Evolutionary conservation across 1,140 invertebrate genomes (phyloP), one percentile per base, ranked within the genome.

Genomic region (Drosophila virilis): DNA sequence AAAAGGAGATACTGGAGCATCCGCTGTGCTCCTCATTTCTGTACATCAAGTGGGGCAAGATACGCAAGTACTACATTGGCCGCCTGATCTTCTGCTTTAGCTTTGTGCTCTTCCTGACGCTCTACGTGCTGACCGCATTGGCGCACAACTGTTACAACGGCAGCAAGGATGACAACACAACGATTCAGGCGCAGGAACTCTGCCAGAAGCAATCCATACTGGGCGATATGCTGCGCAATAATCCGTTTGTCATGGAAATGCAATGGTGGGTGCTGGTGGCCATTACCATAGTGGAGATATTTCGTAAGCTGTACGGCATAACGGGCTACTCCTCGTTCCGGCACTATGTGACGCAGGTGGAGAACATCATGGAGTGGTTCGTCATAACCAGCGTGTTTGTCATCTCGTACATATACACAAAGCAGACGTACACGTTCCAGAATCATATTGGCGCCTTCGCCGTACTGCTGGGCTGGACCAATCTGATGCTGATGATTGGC

Each of bases 41-140:
- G 0, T 95, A 97, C 81, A 94, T 97, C 12, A 97, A 97, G 91
- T 98, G 97, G 97, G 95, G 97, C 75, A 97, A 97, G 91, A 97
- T 98, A 72, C 93, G 96, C n/a, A 96, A 96, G 91, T 97, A 97
- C 84, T 97, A 97, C 81, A 95, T 97, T 6, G 96, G 95, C 1
- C 93, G 96, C 64, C 92, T 97, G 61, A 93, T 97, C 46, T 95
- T 97, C 79, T 97, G 96, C 91, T 94, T 96, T 60, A 94, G 96
- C 43, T 97, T 97, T 83, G 95, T 97, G 61, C 90, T 97, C 10
- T 95, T 96, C 75, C 93, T 97, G 4, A 96, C 96, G 1, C 91
- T 96, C 1, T 97, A 96, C 92, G 96, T 97, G 13, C 93, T 96
- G 80, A 96, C 95, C 1, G 95, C 96, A 1, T 84, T 97, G 50